phyloP scores from a whole-genome alignment of 2,797 vertebrate species.

The Enteromius radiatus region DNA sequence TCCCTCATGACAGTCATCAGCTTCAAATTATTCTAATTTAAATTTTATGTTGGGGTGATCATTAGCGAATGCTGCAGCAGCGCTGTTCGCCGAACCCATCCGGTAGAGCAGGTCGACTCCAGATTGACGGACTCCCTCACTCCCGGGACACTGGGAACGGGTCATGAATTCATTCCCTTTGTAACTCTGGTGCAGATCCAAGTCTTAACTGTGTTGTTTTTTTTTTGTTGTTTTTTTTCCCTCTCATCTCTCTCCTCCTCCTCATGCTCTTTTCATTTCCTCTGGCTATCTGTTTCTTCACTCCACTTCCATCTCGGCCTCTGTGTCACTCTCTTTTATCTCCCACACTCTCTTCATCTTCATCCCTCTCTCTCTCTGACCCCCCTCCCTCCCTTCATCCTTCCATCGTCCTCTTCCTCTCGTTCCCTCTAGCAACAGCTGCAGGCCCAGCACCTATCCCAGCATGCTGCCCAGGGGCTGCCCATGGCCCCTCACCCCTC shows the following conservation, averaged over 20 bases:
- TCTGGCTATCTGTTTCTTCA: slow-evolving; percentile 42
- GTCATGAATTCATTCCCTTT: slow-evolving; percentile 60
- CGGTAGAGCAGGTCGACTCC: slow-evolving; percentile 1
- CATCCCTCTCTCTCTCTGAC: slow-evolving; percentile 18
- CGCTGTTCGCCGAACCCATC: neutral
- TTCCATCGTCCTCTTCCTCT: slow-evolving; percentile 32
- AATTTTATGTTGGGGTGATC: slow-evolving; percentile 10
- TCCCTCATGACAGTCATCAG: neutral
- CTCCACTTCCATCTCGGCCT: slow-evolving; percentile 31
- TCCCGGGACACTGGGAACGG: slow-evolving; percentile 31
- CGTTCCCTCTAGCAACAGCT: slow-evolving; percentile 84
- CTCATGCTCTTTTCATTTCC: slow-evolving; percentile 39
- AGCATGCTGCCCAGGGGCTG: slow-evolving; percentile 87
- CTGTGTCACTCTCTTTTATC: slow-evolving; percentile 25
- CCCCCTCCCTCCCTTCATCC: slow-evolving; percentile 41
- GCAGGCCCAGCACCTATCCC: slow-evolving; percentile 91
- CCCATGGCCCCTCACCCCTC: slow-evolving; percentile 87
- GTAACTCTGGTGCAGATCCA: slow-evolving; percentile 28
- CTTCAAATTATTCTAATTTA: neutral
- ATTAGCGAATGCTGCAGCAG: neutral
- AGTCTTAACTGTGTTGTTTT: slow-evolving; percentile 39
- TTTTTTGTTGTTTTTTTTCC: neutral
- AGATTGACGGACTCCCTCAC: neutral
- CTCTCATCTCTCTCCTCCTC: slow-evolving; percentile 26
- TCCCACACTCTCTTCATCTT: slow-evolving; percentile 22